A percentile compares a stretch with the other conserved stretches of the same genome.
phyloP scores from a whole-genome alignment of 2,888 invertebrate species.

The Erpobdella octoculata region DNA sequence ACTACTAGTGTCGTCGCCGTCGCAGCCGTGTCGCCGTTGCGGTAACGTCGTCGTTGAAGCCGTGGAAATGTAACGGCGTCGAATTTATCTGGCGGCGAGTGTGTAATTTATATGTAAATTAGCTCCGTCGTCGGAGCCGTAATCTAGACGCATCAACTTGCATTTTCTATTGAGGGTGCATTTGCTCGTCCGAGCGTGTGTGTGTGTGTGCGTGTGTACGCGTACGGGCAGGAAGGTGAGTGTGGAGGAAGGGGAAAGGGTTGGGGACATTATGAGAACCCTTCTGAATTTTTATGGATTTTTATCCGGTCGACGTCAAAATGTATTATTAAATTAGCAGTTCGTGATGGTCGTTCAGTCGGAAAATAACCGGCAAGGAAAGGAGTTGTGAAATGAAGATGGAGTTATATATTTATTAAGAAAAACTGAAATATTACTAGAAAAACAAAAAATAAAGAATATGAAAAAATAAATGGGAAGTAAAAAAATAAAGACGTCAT shows the following conservation, averaged over 20 bases:
- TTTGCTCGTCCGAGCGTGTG: not conserved
- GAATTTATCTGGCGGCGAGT: conserved; percentile 11
- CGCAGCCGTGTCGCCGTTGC: no score
- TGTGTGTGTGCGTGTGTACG: not conserved
- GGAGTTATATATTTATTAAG: no score
- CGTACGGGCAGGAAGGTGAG: not conserved
- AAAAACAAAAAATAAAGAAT: not conserved
- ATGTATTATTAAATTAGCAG: no score
- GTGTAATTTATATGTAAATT: conserved; percentile 10
- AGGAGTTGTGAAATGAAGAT: no score
- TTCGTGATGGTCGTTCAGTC: no score
- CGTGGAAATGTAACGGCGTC: conserved; percentile 3
- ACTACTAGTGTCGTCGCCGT: no score
- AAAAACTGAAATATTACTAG: no score
- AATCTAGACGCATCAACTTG: conserved; percentile 5
- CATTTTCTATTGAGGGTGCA: not conserved
- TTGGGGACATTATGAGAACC: not conserved
- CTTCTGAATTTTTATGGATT: not conserved
- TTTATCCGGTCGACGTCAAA: no score
- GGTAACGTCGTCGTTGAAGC: no score
- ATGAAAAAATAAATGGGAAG: not conserved
- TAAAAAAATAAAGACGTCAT: no score
- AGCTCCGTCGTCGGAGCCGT: not conserved
- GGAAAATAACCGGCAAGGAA: no score
- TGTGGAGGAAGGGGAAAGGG: not conserved